These are phyloP conservation scores for Aphodius sticticus DNA, from an alignment of 2,888 invertebrate genomes.

Conservation along the genomic window DNA sequence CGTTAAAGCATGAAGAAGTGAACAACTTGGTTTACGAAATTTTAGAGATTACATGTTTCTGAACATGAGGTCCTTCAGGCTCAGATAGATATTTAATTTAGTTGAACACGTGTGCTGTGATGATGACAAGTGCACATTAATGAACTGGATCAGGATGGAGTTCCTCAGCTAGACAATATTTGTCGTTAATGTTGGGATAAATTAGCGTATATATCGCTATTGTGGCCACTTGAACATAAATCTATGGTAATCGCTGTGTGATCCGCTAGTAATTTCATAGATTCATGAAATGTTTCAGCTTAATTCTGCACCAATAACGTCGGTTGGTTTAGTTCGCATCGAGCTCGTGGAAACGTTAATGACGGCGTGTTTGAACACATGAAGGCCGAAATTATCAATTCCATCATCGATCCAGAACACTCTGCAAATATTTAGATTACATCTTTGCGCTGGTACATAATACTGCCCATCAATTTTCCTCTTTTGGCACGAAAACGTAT, in stretches of 20 bases:
- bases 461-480: conserved; percentile 4
- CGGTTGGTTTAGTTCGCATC: not conserved
- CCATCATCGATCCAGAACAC: not conserved
- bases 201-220: not conserved
- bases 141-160: no score
- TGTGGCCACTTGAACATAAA: not conserved
- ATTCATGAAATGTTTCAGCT: not conserved
- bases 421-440: not conserved
- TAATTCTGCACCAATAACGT: not conserved
- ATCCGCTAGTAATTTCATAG: not conserved
- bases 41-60: no score
- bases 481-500: conserved; percentile 4
- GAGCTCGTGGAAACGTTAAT: not conserved
- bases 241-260: not conserved
- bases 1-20: no score
- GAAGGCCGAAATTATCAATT: conserved; percentile 4
- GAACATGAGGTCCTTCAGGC: no score
- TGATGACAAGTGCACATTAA: no score
- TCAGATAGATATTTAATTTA: no score
- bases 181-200: no score
- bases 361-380: not conserved
- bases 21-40: no score
- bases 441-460: not conserved
- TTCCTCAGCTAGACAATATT: no score
- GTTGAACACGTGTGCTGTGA: no score